Evolutionary conservation across 2,888 invertebrate genomes (phyloP).

Genomic region (Empis livida): DNA sequence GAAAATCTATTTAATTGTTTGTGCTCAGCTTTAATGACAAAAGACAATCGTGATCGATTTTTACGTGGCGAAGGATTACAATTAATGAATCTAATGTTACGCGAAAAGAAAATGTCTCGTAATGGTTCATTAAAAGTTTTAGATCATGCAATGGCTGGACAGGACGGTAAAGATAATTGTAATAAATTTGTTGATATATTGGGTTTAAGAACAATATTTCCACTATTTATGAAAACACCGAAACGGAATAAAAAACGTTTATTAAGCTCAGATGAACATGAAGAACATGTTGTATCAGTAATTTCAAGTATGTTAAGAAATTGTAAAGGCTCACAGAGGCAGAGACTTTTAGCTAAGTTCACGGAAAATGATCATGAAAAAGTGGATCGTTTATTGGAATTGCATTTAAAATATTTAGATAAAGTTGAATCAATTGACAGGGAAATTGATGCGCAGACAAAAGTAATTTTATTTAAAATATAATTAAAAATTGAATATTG

Average conservation of each 20-base stretch:
- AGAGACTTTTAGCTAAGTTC: conserved; percentile 86
- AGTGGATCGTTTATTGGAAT: conserved; percentile 87
- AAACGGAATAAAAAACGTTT: conserved; percentile 66
- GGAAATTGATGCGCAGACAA: conserved; percentile 48
- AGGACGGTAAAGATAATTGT: conserved; percentile 88
- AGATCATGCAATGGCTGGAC: conserved; percentile 93
- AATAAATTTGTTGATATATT: conserved; percentile 97
- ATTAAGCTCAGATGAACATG: conserved; percentile 76
- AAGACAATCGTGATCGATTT: conserved; percentile 82
- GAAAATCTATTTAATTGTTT: conserved; percentile 95
- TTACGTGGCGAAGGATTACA: conserved; percentile 91
- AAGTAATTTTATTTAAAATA: conserved; percentile 17
- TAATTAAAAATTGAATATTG: background rate
- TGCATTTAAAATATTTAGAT: conserved; percentile 94
- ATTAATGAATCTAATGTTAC: conserved; percentile 97
- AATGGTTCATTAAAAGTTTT: conserved; percentile 94
- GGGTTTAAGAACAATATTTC: conserved; percentile 91
- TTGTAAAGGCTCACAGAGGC: conserved; percentile 80
- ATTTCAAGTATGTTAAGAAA: conserved; percentile 88
- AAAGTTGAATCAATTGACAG: conserved; percentile 78
- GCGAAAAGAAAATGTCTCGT: conserved; percentile 92
- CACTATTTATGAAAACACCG: conserved; percentile 98
- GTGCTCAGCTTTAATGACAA: conserved; percentile 84
- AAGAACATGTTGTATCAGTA: conserved; percentile 90
- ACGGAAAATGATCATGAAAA: conserved; percentile 97